Evolutionary conservation across 2,797 vertebrate genomes (phyloP).

Genomic region (Epinephelus malabaricus): DNA sequence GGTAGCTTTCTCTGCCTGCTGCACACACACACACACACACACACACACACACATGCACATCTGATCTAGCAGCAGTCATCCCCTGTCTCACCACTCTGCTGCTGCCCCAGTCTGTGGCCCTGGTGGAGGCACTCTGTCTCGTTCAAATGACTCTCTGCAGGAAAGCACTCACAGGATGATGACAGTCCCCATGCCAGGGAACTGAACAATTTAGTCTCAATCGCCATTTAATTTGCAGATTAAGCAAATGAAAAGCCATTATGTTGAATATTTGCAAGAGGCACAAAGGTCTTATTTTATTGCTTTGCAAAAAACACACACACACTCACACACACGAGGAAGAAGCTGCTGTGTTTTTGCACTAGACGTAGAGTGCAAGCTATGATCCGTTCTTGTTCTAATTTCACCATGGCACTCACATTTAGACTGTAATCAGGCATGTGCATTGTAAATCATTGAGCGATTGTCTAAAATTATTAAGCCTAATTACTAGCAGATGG

Average conservation of each 20-base stretch:
- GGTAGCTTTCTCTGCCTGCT: constrained; percentile 86
- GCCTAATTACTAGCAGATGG: constrained; percentile 99
- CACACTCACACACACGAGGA: constrained; percentile 2
- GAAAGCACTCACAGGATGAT: constrained; percentile 97
- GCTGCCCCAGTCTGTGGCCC: constrained; percentile 94
- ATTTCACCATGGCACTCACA: constrained; percentile 68
- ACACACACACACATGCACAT: constrained; percentile 51
- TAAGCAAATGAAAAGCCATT: constrained; percentile 98
- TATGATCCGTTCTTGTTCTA: constrained; percentile 78
- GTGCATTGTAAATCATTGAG: constrained; percentile 98
- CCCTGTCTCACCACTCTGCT: constrained; percentile 87
- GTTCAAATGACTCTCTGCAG: constrained; percentile 96
- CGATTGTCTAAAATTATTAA: constrained; percentile 99
- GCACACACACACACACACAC: constrained; percentile 54
- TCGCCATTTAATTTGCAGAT: constrained; percentile 98
- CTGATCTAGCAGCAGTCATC: constrained; percentile 90
- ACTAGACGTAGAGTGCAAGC: constrained; percentile 44
- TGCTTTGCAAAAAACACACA: constrained; percentile 33
- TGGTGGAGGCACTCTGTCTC: constrained; percentile 94
- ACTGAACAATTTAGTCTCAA: constrained; percentile 91
- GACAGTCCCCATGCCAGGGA: constrained; percentile 93
- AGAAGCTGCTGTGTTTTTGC: constrained; percentile 45
- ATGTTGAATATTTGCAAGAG: constrained; percentile 90
- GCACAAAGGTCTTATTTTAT: constrained; percentile 91
- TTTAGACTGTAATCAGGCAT: constrained; percentile 93